Conservation (phyloP, 2,888 invertebrate genomes). For the Cantharis rufa region DNA sequence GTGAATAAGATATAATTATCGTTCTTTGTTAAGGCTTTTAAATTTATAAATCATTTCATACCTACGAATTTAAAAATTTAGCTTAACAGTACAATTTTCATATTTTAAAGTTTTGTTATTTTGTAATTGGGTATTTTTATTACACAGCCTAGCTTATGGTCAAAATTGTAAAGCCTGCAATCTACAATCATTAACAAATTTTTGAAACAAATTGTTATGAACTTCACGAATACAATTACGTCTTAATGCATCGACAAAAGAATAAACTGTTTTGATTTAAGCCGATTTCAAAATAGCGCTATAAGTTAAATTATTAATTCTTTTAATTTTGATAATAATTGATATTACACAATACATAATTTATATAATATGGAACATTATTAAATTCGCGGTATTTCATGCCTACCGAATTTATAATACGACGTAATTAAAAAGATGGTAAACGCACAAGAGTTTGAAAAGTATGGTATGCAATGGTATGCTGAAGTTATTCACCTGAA, state of each 20-base stretch:
- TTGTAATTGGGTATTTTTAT: not conserved
- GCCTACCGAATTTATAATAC: not conserved
- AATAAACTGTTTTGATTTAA: not conserved
- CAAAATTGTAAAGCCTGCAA: not conserved
- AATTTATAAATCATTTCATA: not conserved
- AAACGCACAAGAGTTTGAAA: not conserved
- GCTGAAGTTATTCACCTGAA: slow-evolving; percentile 20
- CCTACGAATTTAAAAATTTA: not conserved
- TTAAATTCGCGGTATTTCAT: no score
- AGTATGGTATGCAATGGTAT: not conserved
- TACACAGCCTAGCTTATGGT: not conserved
- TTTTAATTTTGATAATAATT: not conserved
- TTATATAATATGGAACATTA: no score
- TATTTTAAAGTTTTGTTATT: not conserved
- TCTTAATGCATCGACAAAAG: not conserved
- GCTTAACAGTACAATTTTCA: not conserved
- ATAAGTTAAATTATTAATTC: not conserved
- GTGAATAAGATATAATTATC: not conserved
- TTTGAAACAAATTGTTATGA: not conserved
- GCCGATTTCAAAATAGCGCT: not conserved
- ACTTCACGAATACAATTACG: not conserved
- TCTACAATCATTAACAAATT: not conserved
- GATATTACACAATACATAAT: no score
- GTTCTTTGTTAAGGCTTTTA: not conserved
- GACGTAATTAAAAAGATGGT: not conserved